Percentiles rank a stretch among this genome's conserved stretches.
Conservation (phyloP, 2,113 vertebrate species). For the Peromyscus californicus region DNA sequence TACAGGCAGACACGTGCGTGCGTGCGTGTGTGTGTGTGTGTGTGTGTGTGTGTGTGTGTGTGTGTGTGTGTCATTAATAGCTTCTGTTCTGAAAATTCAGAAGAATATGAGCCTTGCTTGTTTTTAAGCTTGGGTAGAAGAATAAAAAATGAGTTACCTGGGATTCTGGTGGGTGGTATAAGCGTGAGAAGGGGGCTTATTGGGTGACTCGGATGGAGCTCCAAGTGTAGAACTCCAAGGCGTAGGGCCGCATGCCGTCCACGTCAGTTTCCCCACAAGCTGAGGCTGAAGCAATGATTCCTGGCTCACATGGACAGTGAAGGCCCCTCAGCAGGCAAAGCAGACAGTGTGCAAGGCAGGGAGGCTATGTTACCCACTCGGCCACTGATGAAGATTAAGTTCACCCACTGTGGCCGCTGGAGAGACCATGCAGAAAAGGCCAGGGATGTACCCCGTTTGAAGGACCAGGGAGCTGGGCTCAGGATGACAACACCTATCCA, state of each 20-base stretch:
- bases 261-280: not conserved
- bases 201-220: not conserved
- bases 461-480: not conserved
- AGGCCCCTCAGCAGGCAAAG: not conserved
- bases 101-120: not conserved
- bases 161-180: rapidly evolving
- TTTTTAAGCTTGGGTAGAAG: not conserved
- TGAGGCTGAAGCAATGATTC: not conserved
- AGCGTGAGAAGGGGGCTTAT: rapidly evolving
- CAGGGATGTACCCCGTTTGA: not conserved
- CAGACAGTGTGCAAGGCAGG: not conserved
- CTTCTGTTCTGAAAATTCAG: not conserved
- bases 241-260: rapidly evolving
- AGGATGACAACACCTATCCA: too few species aligned
- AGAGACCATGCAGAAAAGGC: not conserved
- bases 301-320: not conserved
- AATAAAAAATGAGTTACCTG: rapidly evolving
- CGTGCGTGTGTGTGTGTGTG: constrained; percentile 15
- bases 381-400: rapidly evolving
- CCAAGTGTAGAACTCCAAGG: not conserved
- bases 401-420: too few species aligned
- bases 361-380: too few species aligned
- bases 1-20: constrained; percentile 25
- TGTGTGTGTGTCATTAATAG: not conserved
- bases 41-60: not conserved